Conservation (phyloP, 2,888 invertebrate species). For the Hylaea fasciaria region DNA sequence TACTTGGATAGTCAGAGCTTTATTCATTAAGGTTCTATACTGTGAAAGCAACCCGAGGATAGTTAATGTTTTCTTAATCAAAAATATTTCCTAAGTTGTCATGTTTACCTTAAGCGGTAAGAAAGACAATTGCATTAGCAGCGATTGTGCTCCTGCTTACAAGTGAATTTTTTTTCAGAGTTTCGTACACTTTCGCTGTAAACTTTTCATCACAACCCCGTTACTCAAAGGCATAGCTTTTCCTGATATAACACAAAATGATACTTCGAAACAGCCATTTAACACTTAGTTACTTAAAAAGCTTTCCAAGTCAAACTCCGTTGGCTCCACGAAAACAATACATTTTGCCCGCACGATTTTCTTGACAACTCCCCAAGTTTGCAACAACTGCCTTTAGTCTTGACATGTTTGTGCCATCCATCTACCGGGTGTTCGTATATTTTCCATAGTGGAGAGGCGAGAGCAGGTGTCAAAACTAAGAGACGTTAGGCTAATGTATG, state of each 20-base stretch:
- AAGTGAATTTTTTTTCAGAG: slow-evolving; percentile 26
- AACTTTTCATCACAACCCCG: slow-evolving; percentile 37
- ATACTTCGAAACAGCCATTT: slow-evolving; percentile 53
- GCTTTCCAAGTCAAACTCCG: slow-evolving; percentile 54
- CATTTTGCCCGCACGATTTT: slow-evolving; percentile 54
- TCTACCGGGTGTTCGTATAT: slow-evolving; percentile 61
- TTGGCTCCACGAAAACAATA: slow-evolving; percentile 52
- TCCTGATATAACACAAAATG: slow-evolving; percentile 40
- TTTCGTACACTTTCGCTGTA: slow-evolving; percentile 30
- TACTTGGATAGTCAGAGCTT: slow-evolving; percentile 20
- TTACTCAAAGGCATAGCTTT: slow-evolving; percentile 28
- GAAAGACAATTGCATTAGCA: too few species aligned
- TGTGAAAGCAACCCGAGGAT: background rate
- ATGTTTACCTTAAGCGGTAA: background rate
- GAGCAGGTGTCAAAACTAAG: slow-evolving; percentile 84
- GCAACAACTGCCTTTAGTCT: slow-evolving; percentile 67
- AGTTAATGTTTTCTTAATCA: background rate
- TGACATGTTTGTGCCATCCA: slow-evolving; percentile 79
- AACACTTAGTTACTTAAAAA: slow-evolving; percentile 57
- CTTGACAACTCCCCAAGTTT: slow-evolving; percentile 62
- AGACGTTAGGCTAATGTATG: slow-evolving; percentile 83
- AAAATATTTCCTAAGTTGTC: background rate
- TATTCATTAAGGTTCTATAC: slow-evolving; percentile 4
- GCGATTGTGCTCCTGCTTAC: background rate
- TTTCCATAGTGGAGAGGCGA: slow-evolving; percentile 59